Evolutionary conservation across 2,888 invertebrate genomes (phyloP).

Genomic region (Chymomyza fuscimana): DNA sequence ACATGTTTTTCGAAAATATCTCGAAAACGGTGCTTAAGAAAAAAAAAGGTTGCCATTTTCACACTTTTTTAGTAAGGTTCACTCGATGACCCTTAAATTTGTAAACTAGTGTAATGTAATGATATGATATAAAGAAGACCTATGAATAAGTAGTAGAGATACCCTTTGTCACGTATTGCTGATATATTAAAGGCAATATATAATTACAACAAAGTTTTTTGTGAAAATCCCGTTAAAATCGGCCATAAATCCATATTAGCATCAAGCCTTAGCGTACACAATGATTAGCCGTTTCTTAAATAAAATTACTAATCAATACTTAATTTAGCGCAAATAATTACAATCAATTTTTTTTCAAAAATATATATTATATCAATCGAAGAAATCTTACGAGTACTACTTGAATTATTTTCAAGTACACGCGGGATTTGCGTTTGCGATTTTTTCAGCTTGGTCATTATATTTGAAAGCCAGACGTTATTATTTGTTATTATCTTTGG

Average conservation of each 20-base stretch:
- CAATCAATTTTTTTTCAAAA: background rate
- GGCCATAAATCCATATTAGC: background rate
- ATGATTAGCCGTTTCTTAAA: background rate
- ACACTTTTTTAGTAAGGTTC: no score
- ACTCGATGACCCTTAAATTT: no score
- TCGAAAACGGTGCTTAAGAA: no score
- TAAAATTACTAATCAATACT: background rate
- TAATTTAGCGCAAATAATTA: background rate
- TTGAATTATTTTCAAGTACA: slow-evolving; percentile 8
- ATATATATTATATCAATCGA: background rate
- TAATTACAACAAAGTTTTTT: background rate
- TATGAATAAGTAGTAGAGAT: background rate
- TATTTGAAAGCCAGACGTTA: slow-evolving; percentile 8
- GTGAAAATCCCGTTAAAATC: background rate
- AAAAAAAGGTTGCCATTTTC: no score
- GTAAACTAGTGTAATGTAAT: no score
- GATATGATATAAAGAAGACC: no score
- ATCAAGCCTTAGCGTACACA: background rate
- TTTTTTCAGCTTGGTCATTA: slow-evolving; percentile 34
- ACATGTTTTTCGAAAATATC: no score
- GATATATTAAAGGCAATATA: background rate
- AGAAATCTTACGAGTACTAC: background rate
- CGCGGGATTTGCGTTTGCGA: slow-evolving; percentile 8
- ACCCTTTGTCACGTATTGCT: background rate
- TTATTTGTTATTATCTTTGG: slow-evolving; percentile 36